Conservation (phyloP, 2,797 vertebrate genomes). For the Streptopelia turtur region DNA sequence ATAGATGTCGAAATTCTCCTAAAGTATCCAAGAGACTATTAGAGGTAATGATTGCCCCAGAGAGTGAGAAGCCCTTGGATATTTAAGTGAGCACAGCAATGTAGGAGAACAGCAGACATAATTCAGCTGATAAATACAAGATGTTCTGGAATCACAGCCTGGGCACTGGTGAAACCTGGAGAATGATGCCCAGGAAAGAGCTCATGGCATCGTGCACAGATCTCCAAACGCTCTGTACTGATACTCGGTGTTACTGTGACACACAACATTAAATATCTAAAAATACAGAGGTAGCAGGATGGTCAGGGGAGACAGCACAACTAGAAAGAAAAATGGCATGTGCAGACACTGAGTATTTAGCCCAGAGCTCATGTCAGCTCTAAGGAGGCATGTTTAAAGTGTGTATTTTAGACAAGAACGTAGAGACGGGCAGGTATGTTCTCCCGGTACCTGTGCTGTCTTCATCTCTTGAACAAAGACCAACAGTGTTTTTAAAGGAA, state of each 20-base stretch:
- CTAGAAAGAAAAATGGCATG: too few species aligned
- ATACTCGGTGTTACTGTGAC: neutral
- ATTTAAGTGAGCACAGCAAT: neutral
- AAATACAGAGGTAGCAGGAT: neutral
- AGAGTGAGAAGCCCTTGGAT: neutral
- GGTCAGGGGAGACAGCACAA: too few species aligned
- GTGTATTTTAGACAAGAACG: neutral
- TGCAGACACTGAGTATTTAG: neutral
- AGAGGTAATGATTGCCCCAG: neutral
- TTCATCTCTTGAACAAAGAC: neutral
- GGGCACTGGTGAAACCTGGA: neutral
- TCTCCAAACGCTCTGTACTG: neutral
- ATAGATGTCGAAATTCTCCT: neutral
- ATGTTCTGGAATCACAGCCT: neutral
- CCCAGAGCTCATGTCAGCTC: neutral
- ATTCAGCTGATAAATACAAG: neutral
- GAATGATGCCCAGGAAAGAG: neutral
- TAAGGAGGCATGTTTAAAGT: neutral
- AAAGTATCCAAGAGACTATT: neutral
- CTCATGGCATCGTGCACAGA: neutral
- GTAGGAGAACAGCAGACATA: neutral
- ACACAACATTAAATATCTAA: neutral
- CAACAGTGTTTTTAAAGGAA: neutral
- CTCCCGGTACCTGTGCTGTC: neutral
- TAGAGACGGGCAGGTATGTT: neutral